Percentiles rank a stretch among this genome's conserved stretches.
These are phyloP conservation scores for Cantharis rufa DNA, from an alignment of 2,888 invertebrate species.

Conservation along the genomic window DNA sequence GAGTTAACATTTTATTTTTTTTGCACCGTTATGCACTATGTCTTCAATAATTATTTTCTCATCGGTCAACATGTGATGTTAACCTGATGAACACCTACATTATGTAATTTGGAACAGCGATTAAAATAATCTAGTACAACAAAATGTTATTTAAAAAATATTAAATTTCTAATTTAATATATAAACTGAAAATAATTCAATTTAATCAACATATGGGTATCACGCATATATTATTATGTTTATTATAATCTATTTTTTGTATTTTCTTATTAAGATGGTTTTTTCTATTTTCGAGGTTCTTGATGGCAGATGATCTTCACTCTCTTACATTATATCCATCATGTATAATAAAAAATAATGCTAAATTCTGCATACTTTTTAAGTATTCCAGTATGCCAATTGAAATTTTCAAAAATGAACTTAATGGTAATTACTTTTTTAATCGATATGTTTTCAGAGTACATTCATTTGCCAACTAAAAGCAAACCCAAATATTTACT, in stretches of 20 bases:
- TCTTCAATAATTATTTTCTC: too few species aligned
- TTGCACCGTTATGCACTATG: too few species aligned
- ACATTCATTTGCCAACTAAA: background rate
- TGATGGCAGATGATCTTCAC: background rate
- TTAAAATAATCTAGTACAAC: too few species aligned
- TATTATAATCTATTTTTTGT: too few species aligned
- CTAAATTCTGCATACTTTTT: background rate
- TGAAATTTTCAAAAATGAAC: background rate
- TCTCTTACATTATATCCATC: background rate
- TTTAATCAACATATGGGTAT: background rate
- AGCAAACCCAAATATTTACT: background rate
- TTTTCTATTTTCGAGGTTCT: background rate
- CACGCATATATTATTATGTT: too few species aligned
- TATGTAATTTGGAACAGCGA: too few species aligned
- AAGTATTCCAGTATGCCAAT: background rate
- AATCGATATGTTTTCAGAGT: background rate
- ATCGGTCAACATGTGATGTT: too few species aligned
- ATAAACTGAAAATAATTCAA: background rate
- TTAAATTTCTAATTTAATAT: background rate
- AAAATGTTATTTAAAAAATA: background rate
- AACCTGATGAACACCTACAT: too few species aligned
- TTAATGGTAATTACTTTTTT: background rate
- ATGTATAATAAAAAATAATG: background rate
- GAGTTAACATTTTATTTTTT: too few species aligned
- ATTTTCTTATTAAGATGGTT: background rate